phyloP scores from a whole-genome alignment of 2,113 vertebrate species.

The Pogonocichla stellata region DNA sequence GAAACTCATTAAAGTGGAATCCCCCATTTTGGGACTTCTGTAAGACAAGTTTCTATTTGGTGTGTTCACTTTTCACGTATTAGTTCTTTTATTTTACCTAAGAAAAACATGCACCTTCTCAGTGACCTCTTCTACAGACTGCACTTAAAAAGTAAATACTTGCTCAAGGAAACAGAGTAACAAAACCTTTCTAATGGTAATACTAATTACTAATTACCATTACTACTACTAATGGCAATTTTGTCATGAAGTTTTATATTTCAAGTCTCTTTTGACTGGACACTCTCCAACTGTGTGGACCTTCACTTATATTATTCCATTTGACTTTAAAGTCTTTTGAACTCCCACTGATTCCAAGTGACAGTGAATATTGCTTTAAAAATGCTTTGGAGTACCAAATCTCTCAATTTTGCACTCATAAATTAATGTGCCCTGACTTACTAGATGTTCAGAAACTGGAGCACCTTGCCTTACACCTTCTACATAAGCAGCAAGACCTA shows the following conservation, averaged over 20 bases:
- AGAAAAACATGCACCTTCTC: background rate
- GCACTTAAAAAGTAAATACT: background rate
- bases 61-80: background rate
- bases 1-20: background rate
- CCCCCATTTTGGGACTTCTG: background rate
- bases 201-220: background rate
- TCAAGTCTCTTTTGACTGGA: background rate
- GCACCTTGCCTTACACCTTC: background rate
- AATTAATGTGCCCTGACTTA: background rate
- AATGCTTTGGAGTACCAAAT: background rate
- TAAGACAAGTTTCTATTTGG: background rate
- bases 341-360: background rate
- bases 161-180: background rate
- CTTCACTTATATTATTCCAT: background rate
- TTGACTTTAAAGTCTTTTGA: background rate
- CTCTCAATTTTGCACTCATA: background rate
- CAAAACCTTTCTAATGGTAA: background rate
- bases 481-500: background rate
- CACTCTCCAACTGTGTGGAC: background rate
- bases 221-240: background rate
- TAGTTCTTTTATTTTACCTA: background rate
- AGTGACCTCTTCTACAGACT: background rate
- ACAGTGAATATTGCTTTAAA: background rate
- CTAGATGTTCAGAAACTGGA: background rate
- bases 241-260: background rate